Evolutionary conservation across 2,888 invertebrate species (phyloP), one percentile per base, ranked within the genome.

Genomic region (Rotaria macrura): DNA sequence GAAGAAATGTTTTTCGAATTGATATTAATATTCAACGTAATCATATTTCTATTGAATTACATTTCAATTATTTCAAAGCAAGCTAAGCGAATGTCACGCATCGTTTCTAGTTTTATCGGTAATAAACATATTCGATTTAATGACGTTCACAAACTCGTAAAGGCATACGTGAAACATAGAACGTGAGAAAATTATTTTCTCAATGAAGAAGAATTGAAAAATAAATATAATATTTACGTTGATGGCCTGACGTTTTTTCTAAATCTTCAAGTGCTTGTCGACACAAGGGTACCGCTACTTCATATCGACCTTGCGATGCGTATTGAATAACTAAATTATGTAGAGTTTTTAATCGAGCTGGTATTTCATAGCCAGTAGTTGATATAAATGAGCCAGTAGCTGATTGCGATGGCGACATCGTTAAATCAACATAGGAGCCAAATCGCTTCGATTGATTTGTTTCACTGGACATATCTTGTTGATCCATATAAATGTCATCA

Each of bases 321-420:
- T 99, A 99, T 92, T 99, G 99, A 88, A 99, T 99, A 86, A 99
- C 99, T 89, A 99, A 93, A 92, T 99, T 99, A 93, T 99, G 98
- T 87, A 99, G 93, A 0, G 99, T 99, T 88, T 97, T 94, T 88
- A 99, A 93, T 38, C 99, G 94, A 23, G 98, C 97, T 85, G 99
- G 99, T 91, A 99, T 99, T 93, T 99, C 99, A 92, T 99, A 83
- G 23, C 85, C 86, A 38, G 74, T 55, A n/a, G 79, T 55, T 9
- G 84, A 84, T 7, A 43, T 6, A n/a, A 40, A 79, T 79, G 43
- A 43, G 1, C 79, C 79, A 25, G 1, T 79, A 17, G 43, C 43
- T 12, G 85, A 55, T n/a, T 85, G 85, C n/a, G 43, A 43, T n/a
- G 85, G 79, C 7, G 65, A 49, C 85, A 83, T 85, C 6, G 25